Conservation (phyloP, 2,113 vertebrate genomes). For the Psilopsiagon aurifrons region DNA sequence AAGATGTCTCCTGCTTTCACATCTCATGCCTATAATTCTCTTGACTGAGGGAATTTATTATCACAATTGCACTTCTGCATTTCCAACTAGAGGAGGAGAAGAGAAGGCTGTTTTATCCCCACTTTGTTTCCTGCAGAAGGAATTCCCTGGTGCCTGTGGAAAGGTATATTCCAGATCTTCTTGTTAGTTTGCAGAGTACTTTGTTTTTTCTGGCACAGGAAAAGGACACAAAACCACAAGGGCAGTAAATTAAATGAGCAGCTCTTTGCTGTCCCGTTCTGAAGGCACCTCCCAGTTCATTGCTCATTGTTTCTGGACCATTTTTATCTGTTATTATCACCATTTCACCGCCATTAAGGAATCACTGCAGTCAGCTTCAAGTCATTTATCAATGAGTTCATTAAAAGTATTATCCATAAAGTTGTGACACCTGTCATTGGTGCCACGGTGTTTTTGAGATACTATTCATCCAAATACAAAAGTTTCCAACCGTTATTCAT, state of each 20-base stretch:
- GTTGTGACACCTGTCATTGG: not conserved
- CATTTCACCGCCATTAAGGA: not conserved
- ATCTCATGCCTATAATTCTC: not conserved
- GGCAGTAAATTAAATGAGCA: not conserved
- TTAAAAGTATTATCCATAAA: not conserved
- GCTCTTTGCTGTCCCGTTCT: not conserved
- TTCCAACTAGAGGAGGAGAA: not conserved
- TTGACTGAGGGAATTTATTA: not conserved
- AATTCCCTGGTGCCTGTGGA: not conserved
- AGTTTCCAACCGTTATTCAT: not conserved
- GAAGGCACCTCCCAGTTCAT: not conserved
- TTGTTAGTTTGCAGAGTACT: not conserved
- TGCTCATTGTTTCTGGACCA: not conserved
- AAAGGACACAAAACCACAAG: not conserved
- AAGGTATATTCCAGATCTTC: not conserved
- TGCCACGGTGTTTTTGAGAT: not conserved
- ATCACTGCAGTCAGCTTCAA: not conserved
- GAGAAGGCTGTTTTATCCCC: not conserved
- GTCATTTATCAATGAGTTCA: not conserved
- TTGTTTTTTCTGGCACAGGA: not conserved
- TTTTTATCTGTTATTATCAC: slow-evolving; percentile 15
- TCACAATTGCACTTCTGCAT: not conserved
- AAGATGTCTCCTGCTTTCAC: not conserved
- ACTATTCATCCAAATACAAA: not conserved
- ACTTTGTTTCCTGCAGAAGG: not conserved